Percentiles rank a stretch among this genome's conserved stretches.
These are phyloP conservation scores for Ellobium chinense DNA, from an alignment of 2,888 invertebrate genomes.

Conservation along the genomic window DNA sequence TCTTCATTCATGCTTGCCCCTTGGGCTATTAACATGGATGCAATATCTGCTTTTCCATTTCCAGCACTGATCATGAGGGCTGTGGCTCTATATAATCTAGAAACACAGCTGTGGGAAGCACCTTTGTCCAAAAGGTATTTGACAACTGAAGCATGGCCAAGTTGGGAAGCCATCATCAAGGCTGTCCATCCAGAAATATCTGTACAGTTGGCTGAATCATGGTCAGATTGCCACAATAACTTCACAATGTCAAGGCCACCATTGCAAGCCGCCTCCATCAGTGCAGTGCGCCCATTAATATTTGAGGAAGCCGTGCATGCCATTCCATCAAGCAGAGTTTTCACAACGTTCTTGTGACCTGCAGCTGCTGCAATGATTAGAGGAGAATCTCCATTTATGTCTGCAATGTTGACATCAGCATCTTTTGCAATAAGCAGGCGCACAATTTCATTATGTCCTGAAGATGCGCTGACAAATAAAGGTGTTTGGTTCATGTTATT, in stretches of 20 bases:
- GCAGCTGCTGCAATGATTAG: not conserved
- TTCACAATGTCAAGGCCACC: not conserved
- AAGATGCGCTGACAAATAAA: not conserved
- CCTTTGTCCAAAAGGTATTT: not conserved
- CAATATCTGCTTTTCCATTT: not conserved
- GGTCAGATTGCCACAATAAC: not conserved
- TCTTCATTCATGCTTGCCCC: not conserved
- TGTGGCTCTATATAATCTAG: not conserved
- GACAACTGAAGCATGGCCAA: not conserved
- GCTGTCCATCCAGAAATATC: constrained; percentile 4
- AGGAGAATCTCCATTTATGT: not conserved
- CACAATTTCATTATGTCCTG: not conserved
- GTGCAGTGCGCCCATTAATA: not conserved
- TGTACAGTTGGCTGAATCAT: not conserved
- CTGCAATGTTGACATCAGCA: not conserved
- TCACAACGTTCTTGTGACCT: not conserved
- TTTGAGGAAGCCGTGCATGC: not conserved
- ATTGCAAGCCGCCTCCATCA: constrained; percentile 10
- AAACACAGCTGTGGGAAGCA: not conserved
- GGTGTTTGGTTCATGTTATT: not conserved
- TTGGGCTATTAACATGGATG: not conserved
- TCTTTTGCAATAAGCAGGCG: not conserved
- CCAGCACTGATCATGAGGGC: constrained; percentile 2
- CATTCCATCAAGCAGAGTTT: not conserved
- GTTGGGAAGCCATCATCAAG: constrained; percentile 6